These are phyloP conservation scores for Okamejei kenojei DNA, from an alignment of 2,797 vertebrate genomes.

Conservation along the genomic window DNA sequence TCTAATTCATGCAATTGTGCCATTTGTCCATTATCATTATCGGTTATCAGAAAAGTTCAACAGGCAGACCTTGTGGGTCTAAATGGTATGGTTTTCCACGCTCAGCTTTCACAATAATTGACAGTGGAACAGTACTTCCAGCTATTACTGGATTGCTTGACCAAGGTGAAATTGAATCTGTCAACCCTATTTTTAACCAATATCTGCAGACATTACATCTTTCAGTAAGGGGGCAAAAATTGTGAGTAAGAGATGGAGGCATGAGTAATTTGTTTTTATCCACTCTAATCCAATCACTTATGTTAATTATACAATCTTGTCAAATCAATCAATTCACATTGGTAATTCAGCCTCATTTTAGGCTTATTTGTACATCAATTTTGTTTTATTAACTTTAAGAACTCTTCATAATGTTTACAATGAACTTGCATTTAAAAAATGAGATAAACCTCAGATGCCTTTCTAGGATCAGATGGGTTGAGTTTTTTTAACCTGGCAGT, in stretches of 20 bases:
- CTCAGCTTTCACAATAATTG: neutral
- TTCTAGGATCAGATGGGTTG: neutral
- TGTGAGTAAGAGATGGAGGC: neutral
- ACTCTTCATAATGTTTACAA: neutral
- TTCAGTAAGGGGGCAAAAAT: neutral
- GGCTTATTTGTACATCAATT: neutral
- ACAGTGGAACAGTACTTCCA: neutral
- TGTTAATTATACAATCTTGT: neutral
- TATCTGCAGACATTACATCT: neutral
- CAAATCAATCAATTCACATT: neutral
- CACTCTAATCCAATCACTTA: neutral
- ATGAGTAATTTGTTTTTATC: neutral
- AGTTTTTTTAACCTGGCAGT: neutral
- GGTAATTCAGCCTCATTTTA: neutral
- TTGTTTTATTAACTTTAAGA: neutral
- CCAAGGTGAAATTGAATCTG: neutral
- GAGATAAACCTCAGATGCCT: neutral
- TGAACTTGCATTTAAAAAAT: neutral
- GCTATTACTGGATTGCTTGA: neutral
- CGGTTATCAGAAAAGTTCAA: neutral
- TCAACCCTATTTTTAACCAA: neutral
- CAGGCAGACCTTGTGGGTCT: neutral
- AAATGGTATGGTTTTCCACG: neutral
- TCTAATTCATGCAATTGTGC: neutral
- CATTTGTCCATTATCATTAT: neutral